Evolutionary conservation across 2,113 vertebrate genomes (phyloP).

Genomic region (Vulpes vulpes): DNA sequence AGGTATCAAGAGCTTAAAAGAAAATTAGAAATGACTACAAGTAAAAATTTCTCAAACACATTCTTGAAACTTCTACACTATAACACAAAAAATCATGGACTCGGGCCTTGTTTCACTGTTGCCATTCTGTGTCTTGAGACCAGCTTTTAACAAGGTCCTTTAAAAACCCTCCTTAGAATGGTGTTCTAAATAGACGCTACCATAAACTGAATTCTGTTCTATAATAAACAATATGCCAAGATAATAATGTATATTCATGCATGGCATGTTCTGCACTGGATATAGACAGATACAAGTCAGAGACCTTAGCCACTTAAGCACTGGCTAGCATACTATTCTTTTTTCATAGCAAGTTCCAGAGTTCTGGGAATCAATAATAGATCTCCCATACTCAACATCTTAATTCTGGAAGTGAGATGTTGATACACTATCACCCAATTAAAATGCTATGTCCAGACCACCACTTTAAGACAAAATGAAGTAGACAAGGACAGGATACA

Average conservation of each 20-base stretch:
- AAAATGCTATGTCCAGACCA: slow-evolving; percentile 45
- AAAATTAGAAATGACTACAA: slow-evolving; percentile 75
- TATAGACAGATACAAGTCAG: slow-evolving; percentile 53
- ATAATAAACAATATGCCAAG: slow-evolving; percentile 34
- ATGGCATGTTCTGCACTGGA: slow-evolving; percentile 41
- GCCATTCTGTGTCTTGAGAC: background rate
- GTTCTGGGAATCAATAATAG: slow-evolving; percentile 14
- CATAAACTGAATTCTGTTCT: slow-evolving; percentile 58
- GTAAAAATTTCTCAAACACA: slow-evolving; percentile 66
- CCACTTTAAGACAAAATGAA: slow-evolving; percentile 64
- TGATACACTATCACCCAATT: slow-evolving; percentile 50
- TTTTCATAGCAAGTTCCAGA: slow-evolving; percentile 52
- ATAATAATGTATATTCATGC: slow-evolving; percentile 5
- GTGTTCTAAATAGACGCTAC: slow-evolving; percentile 19
- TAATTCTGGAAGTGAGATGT: slow-evolving; percentile 55
- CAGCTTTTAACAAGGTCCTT: slow-evolving; percentile 40
- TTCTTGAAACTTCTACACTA: slow-evolving; percentile 64
- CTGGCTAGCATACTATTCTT: slow-evolving; percentile 36
- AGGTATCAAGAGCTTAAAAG: slow-evolving; percentile 78
- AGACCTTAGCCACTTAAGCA: slow-evolving; percentile 59
- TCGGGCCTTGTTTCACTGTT: background rate
- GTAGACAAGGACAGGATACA: slow-evolving; percentile 4
- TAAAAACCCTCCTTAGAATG: slow-evolving; percentile 34
- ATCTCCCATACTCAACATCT: background rate
- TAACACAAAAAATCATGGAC: slow-evolving; percentile 61